Evolutionary conservation across 2,113 vertebrate species (phyloP).

Genomic region (Festucalex cinctus): DNA sequence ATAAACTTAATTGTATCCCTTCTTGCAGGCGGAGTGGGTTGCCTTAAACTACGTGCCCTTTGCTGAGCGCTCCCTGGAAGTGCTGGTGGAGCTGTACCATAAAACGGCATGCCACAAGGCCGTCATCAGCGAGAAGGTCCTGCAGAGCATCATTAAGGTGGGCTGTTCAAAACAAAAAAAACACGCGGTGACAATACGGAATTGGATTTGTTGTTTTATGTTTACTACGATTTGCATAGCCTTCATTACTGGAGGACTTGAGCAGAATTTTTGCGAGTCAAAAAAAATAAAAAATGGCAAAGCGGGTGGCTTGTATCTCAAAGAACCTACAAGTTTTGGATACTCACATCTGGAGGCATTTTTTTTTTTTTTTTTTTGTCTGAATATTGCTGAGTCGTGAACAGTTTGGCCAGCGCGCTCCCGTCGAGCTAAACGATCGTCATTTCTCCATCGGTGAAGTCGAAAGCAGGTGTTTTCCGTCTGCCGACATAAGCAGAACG

Average conservation of each 20-base stretch:
- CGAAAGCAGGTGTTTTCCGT: constrained; percentile 1
- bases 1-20: constrained; percentile 1
- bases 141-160: constrained; percentile 97
- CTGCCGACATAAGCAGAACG: background rate
- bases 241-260: no score
- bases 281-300: no score
- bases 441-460: background rate
- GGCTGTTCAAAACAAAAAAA: background rate
- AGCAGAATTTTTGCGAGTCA: no score
- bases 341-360: no score
- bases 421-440: background rate
- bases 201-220: no score
- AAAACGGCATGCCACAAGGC: constrained; percentile 99
- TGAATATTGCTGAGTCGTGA: background rate
- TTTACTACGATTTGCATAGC: no score
- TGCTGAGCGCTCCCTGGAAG: constrained; percentile 94
- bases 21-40: constrained; percentile 93
- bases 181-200: background rate
- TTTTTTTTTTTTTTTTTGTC: no score
- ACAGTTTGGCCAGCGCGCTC: no score
- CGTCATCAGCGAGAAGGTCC: constrained; percentile 92
- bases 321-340: no score
- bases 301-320: no score
- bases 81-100: constrained; percentile 95
- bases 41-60: constrained; percentile 99